These are phyloP conservation scores for Brevimyrus niger DNA, from an alignment of 2,113 vertebrate species.

Conservation along the genomic window DNA sequence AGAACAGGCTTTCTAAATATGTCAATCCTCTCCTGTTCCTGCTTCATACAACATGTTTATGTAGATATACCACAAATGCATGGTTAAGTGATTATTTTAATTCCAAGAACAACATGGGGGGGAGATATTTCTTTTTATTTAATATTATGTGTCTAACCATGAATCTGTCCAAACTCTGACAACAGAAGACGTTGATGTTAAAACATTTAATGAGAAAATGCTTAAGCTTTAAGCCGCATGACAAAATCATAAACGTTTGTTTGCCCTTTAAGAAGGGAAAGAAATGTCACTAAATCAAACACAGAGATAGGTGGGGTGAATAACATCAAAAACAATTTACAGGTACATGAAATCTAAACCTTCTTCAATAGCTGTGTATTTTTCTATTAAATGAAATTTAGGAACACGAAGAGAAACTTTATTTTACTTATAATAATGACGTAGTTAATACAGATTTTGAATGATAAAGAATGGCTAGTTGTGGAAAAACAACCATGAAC, in stretches of 20 bases:
- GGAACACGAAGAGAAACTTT: not conserved
- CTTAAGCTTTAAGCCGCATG: not conserved
- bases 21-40: not conserved
- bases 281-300: not conserved
- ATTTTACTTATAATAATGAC: not conserved
- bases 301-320: not conserved
- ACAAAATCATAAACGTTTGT: not conserved
- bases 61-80: not conserved
- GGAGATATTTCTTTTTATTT: not conserved
- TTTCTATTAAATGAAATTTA: not conserved
- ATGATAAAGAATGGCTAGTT: not conserved
- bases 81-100: not conserved
- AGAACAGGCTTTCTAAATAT: not conserved
- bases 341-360: not conserved
- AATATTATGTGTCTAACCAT: not conserved
- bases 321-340: not conserved
- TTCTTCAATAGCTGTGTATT: not conserved
- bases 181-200: not conserved
- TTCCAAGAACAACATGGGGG: not conserved
- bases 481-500: not conserved
- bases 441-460: not conserved
- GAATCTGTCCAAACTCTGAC: not conserved
- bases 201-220: conserved; percentile 12
- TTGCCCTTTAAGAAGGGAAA: not conserved
- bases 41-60: not conserved